These are phyloP conservation scores for Iselma pallidipennis DNA, from an alignment of 2,888 invertebrate species.

Conservation along the genomic window DNA sequence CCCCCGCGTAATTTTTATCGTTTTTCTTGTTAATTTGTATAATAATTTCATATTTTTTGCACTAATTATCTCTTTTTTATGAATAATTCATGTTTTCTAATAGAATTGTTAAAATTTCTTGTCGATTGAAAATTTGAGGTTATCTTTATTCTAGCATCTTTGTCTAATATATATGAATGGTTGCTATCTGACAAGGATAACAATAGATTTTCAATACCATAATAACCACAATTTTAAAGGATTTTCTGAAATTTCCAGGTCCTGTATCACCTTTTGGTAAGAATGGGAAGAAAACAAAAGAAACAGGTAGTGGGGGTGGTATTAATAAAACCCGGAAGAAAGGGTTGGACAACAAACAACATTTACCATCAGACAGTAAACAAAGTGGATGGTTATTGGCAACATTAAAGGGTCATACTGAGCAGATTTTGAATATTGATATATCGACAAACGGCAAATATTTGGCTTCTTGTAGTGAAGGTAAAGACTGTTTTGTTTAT, in stretches of 20 bases:
- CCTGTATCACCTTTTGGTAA: conserved; percentile 16
- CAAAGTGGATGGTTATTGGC: conserved; percentile 74
- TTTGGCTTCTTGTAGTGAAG: conserved; percentile 81
- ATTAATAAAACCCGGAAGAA: not conserved
- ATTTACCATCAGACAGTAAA: conserved; percentile 58
- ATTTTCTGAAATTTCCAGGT: conserved; percentile 28
- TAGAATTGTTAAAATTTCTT: conserved; percentile 39
- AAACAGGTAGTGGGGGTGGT: not conserved
- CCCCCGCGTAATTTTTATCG: no score
- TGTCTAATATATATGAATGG: not conserved
- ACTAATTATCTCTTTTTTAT: conserved; percentile 5
- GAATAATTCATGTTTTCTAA: conserved; percentile 30
- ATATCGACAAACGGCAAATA: conserved; percentile 86
- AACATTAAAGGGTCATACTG: conserved; percentile 81
- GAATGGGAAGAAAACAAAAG: conserved; percentile 34
- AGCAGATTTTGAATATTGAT: conserved; percentile 74
- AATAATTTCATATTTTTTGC: not conserved
- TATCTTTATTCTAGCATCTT: not conserved
- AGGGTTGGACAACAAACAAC: not conserved
- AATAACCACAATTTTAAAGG: not conserved
- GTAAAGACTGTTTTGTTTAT: conserved; percentile 59
- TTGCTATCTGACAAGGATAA: not conserved
- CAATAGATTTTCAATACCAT: not conserved
- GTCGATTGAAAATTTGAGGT: conserved; percentile 10
- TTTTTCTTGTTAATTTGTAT: conserved; percentile 2